phyloP scores from a whole-genome alignment of 2,113 vertebrate species.

The Megaleporinus macrocephalus region DNA sequence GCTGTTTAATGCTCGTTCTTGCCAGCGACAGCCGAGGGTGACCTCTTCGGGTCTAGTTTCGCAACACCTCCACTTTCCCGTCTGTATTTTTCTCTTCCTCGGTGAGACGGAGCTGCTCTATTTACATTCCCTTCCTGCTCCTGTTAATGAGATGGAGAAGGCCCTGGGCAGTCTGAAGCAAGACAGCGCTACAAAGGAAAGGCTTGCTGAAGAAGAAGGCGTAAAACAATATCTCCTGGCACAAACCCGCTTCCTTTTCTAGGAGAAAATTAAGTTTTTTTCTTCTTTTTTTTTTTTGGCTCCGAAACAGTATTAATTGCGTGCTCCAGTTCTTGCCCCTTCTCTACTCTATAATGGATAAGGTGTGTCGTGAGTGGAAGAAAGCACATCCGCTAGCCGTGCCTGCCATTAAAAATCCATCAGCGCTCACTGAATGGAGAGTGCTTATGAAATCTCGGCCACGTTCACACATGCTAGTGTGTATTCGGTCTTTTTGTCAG shows the following conservation, averaged over 20 bases:
- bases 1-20: neutral
- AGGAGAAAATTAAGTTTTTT: neutral
- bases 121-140: conserved; percentile 6
- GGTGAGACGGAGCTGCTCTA: neutral
- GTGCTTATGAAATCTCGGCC: neutral
- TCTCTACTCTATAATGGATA: conserved; percentile 22
- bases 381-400: neutral
- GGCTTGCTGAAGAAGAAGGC: conserved; percentile 3
- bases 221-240: conserved; percentile 39
- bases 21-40: neutral
- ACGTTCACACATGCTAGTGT: neutral
- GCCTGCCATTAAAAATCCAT: conserved; percentile 32
- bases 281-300: neutral
- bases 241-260: conserved; percentile 4
- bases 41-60: neutral
- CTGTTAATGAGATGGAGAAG: conserved; percentile 23
- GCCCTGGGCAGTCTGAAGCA: conserved; percentile 8
- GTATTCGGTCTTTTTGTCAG: neutral
- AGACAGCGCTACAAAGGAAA: neutral
- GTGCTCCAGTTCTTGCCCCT: conserved; percentile 14
- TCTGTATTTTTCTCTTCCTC: neutral
- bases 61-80: neutral
- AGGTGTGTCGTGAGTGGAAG: conserved; percentile 14
- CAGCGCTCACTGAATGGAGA: neutral
- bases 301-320: conserved; percentile 49